Base-by-base conservation (phyloP, 2,113 vertebrate genomes). In the Barbus barbus region DNA sequence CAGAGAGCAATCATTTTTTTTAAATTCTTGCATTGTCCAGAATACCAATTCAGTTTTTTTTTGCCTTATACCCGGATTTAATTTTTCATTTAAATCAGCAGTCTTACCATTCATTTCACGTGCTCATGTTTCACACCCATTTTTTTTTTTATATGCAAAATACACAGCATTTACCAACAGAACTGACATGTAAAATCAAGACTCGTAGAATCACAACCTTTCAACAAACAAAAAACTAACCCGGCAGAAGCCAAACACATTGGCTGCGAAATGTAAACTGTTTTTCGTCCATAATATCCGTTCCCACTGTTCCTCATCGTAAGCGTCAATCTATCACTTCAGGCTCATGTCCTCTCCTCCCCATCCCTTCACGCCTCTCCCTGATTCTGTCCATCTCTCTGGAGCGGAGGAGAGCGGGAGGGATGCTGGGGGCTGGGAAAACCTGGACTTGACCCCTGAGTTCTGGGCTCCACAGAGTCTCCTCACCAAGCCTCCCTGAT, bases 361-460 rank as follows among this genome's bases (percentile, higher is more conserved):
- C 83, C 51, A 38, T 67, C 26, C 44, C 26, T 87, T 85, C 88
- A 89, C 83, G 83, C 84, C 56, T 85, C 78, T 87, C 85, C 67
- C 61, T 84, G 65, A 84, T 83, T 86, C 11, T 28, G 77, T 83
- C 81, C 90, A 87, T 89, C 85, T 83, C 72, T 86, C 74, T 20
- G n/a, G 76, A 58, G 82, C 28, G 82, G 44, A 74, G 72, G 46
- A 58, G 46, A 36, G 48, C 78, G 44, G 79, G 60, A 12, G 58
- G 24, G 73, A 63, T 79, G 36, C 71, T 51, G 65, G 83, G 71
- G 81, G 86, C 88, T 89, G 89, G 86, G 88, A 91, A 94, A 95
- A 92, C 94, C 94, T 95, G 95, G 95, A 96, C 95, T 96, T 96
- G 95, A 95, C 94, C 95, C 92, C 94, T 92, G 94, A 85, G 92